Conservation (phyloP, 2,113 vertebrate genomes). For the Archilochus colubris region DNA sequence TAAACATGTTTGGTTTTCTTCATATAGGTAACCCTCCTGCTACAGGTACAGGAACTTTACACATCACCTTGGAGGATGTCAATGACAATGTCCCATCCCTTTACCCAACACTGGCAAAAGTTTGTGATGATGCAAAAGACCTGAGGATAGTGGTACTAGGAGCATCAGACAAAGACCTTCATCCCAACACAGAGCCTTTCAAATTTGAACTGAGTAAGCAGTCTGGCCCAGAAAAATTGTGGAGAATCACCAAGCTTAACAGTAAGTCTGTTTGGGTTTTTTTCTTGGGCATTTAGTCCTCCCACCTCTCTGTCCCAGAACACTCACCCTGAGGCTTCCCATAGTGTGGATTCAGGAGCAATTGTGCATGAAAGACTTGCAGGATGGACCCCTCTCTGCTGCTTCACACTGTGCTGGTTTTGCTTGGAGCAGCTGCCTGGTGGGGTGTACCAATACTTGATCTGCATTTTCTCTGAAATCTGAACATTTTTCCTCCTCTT, state of each 20-base stretch:
- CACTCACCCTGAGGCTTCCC: background rate
- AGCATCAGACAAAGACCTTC: conserved; percentile 90
- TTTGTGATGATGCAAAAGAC: conserved; percentile 92
- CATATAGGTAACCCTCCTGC: conserved; percentile 86
- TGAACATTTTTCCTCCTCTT: background rate
- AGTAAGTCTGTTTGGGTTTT: conserved; percentile 78
- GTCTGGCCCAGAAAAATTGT: conserved; percentile 88
- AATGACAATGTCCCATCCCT: conserved; percentile 93
- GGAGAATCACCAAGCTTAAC: conserved; percentile 92
- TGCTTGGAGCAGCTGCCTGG: background rate
- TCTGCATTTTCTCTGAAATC: background rate
- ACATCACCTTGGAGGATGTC: conserved; percentile 89
- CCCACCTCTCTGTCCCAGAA: background rate
- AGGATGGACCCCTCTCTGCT: background rate
- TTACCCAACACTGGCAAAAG: conserved; percentile 85
- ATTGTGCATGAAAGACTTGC: background rate
- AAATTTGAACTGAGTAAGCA: conserved; percentile 94
- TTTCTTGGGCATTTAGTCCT: background rate
- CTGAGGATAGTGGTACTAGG: conserved; percentile 88
- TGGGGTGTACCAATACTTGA: background rate
- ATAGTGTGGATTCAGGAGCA: background rate
- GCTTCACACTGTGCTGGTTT: background rate
- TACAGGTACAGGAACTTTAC: conserved; percentile 90
- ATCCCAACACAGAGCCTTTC: conserved; percentile 92
- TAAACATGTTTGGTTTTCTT: background rate